Percentiles rank a stretch among this genome's conserved stretches.
Evolutionary conservation across 2,797 vertebrate species (phyloP).

Genomic region (Amphiprion clarkii): DNA sequence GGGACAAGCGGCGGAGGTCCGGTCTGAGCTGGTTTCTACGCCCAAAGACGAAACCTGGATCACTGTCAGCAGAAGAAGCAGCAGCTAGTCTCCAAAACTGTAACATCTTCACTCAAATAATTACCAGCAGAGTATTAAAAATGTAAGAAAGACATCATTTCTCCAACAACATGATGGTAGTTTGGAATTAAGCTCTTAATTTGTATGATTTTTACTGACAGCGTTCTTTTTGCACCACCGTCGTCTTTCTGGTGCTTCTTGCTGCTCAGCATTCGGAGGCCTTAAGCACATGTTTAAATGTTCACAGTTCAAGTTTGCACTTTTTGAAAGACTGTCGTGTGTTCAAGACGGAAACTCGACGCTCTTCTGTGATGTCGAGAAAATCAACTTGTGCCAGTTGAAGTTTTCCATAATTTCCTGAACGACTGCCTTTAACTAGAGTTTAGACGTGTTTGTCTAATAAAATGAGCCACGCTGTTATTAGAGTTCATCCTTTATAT

Average conservation of each 20-base stretch:
- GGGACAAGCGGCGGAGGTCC: conserved; percentile 91
- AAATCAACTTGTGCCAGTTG: conserved; percentile 3
- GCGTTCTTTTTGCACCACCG: neutral
- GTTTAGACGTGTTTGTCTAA: conserved; percentile 5
- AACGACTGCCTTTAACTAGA: conserved; percentile 17
- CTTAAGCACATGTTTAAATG: conserved; percentile 29
- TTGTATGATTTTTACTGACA: neutral
- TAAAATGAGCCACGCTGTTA: neutral
- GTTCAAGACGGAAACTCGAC: neutral
- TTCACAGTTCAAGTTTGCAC: conserved; percentile 15
- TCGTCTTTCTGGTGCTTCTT: conserved; percentile 3
- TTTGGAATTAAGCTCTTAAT: conserved; percentile 1
- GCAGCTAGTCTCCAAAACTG: conserved; percentile 18
- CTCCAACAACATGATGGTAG: neutral
- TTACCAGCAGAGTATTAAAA: conserved; percentile 29
- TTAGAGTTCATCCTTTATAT: conserved; percentile 29
- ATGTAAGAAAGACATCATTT: neutral
- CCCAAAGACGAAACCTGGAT: conserved; percentile 97
- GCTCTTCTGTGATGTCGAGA: too few species aligned
- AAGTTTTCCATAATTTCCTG: neutral
- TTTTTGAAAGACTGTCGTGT: conserved; percentile 5
- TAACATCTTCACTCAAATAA: neutral
- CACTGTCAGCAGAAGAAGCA: conserved; percentile 89
- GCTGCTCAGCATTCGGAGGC: conserved; percentile 15
- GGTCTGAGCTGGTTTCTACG: conserved; percentile 93